Conservation (phyloP, 1,140 invertebrate genomes). For the Dolichoris vasculosae region DNA sequence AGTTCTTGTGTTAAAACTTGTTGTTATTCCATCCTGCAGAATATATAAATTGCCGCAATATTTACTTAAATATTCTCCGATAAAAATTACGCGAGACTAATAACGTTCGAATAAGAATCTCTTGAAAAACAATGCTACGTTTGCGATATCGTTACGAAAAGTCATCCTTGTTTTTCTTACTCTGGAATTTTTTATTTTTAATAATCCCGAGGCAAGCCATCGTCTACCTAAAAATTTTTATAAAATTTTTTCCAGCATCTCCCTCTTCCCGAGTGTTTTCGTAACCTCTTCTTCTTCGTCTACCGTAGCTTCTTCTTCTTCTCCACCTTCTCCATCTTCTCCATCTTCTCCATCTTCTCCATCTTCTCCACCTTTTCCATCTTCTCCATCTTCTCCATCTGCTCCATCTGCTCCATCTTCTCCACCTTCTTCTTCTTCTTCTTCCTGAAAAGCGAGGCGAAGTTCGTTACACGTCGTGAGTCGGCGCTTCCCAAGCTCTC, state of each 20-base stretch:
- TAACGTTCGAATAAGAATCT: too few species aligned
- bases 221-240: constrained; percentile 40
- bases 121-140: neutral
- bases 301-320: neutral
- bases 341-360: constrained; percentile 5
- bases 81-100: too few species aligned
- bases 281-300: too few species aligned
- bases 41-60: too few species aligned
- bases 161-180: neutral
- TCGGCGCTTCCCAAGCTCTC: constrained; percentile 52
- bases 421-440: neutral
- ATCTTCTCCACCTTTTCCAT: constrained; percentile 33
- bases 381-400: constrained; percentile 39
- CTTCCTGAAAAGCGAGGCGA: constrained; percentile 27
- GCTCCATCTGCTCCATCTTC: too few species aligned
- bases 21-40: too few species aligned
- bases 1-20: too few species aligned
- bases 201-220: constrained; percentile 40
- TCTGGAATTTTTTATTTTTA: constrained; percentile 23
- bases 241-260: constrained; percentile 3
- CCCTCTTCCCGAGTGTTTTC: too few species aligned
- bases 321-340: too few species aligned
- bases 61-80: too few species aligned
- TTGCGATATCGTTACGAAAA: neutral
- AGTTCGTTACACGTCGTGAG: constrained; percentile 58